Percentiles rank a stretch among this genome's conserved stretches.
phyloP scores from a whole-genome alignment of 1,140 invertebrate species.

The Drosophila arawakana region DNA sequence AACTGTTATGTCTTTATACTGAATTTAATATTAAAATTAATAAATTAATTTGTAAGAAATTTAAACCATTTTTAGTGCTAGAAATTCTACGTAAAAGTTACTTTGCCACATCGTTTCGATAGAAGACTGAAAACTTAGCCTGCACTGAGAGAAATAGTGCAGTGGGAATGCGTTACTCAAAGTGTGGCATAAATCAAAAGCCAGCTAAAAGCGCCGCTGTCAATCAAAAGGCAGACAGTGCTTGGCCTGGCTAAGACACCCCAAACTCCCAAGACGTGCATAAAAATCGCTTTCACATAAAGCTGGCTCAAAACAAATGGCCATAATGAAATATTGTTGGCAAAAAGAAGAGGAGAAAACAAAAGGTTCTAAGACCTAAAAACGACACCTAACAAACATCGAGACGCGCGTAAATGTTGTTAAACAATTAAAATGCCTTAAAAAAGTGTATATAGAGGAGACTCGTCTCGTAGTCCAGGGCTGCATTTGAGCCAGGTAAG shows the following conservation, averaged over 20 bases:
- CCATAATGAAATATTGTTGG: conserved; percentile 28
- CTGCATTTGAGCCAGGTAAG: background rate
- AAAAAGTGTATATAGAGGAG: conserved; percentile 7
- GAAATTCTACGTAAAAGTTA: too few species aligned
- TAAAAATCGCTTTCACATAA: conserved; percentile 74
- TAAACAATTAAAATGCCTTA: conserved; percentile 70
- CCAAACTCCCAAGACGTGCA: conserved; percentile 23
- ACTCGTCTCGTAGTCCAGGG: background rate
- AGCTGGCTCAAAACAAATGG: conserved; percentile 37
- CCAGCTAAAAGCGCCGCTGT: conserved; percentile 60
- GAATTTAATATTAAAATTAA: background rate
- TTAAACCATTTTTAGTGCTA: too few species aligned
- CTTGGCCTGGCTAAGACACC: conserved; percentile 2
- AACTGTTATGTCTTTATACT: too few species aligned
- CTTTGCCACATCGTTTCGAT: background rate
- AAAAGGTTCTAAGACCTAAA: conserved; percentile 57
- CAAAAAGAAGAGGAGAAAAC: background rate
- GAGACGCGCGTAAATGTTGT: conserved; percentile 63
- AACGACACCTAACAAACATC: conserved; percentile 60
- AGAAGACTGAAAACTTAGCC: background rate
- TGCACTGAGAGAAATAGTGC: background rate
- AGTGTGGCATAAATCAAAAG: conserved; percentile 69
- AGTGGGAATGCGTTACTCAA: conserved; percentile 48
- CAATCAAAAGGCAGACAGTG: conserved; percentile 40
- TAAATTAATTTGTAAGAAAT: too few species aligned